Percentiles rank a stretch among this genome's conserved stretches.
Evolutionary conservation across 2,888 invertebrate species (phyloP).

Genomic region (Synanthedon tipuliformis): DNA sequence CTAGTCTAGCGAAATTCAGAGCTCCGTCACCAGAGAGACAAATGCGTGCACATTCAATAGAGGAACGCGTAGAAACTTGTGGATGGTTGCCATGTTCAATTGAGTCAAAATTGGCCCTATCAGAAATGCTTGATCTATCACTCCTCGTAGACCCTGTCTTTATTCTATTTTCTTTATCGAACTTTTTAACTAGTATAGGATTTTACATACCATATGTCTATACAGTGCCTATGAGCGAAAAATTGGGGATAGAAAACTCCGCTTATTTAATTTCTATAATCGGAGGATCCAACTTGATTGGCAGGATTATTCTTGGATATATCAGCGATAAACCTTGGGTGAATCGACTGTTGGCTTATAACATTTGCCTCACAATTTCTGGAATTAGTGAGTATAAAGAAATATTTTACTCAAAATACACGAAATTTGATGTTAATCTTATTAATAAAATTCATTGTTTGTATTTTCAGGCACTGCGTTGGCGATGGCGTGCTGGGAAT

Average conservation of each 20-base stretch:
- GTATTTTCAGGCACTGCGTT: conserved; percentile 78
- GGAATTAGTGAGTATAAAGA: conserved; percentile 80
- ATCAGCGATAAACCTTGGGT: conserved; percentile 90
- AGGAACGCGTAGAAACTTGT: conserved; percentile 56
- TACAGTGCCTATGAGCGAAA: conserved; percentile 79
- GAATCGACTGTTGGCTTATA: conserved; percentile 91
- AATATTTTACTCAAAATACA: not conserved
- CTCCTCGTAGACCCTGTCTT: conserved; percentile 89
- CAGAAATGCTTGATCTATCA: conserved; percentile 87
- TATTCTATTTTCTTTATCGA: conserved; percentile 90
- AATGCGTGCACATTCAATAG: conserved; percentile 32
- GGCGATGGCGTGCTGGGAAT: conserved; percentile 80
- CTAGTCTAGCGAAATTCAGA: conserved; percentile 66
- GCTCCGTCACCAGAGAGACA: conserved; percentile 61
- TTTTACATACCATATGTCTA: conserved; percentile 95
- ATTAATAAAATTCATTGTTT: not conserved
- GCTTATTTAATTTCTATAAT: conserved; percentile 83
- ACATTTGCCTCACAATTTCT: conserved; percentile 86
- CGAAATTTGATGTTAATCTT: too few species aligned
- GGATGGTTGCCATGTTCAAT: conserved; percentile 75
- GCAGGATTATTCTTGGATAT: conserved; percentile 88
- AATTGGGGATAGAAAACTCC: conserved; percentile 71
- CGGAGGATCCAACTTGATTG: conserved; percentile 90
- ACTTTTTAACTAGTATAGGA: conserved; percentile 94
- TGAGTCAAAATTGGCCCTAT: conserved; percentile 77